Evolutionary conservation across 2,797 vertebrate species (phyloP), one percentile per base, ranked within the genome.

Genomic region (Antrozous pallidus): DNA sequence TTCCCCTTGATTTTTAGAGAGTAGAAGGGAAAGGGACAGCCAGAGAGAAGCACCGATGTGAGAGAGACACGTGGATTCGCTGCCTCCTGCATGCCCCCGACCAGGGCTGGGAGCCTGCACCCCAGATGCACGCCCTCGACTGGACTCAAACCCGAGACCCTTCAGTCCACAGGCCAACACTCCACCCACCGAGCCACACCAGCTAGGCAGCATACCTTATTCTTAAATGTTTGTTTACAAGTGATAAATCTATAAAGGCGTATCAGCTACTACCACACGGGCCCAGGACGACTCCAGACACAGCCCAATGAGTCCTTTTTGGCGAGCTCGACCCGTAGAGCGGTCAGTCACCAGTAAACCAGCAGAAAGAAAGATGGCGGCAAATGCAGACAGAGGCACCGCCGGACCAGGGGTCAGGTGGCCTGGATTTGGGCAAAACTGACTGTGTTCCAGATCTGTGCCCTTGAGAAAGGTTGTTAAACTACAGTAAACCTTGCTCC

Each of bases 381-480:
- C 69, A 70, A 61, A 85, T 17, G 47, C 18, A 74, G 89, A 93
- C 13, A 61, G 69, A n/a, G n/a, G 36, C 45, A 33, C 1, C 40
- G 86, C 67, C 16, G 65, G 45, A 79, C 33, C 11, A 69, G 26
- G 42, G 94, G 24, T 71, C 10, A 73, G 28, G 83, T 36, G 31
- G 40, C 63, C 22, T 51, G 38, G 40, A 84, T 67, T 26, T 33
- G n/a, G 51, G 54, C 31, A 89, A 71, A 70, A 79, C 3, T 18
- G 24, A 87, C 69, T 38, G 45, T 45, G 84, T 85, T 82, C 63
- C 77, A 94, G 61, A 83, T 38, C 40, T 61, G 74, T 54, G 78
- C 83, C 94, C 92, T 93, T 95, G 92, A 96, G 58, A 91, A 95
- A 80, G 31, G 81, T 81, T 75, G 83, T 71, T 91, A 65, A 87